A percentile compares a stretch with the other conserved stretches of the same genome.
phyloP scores from a whole-genome alignment of 2,797 vertebrate species.

The Rhinogobio ventralis region DNA sequence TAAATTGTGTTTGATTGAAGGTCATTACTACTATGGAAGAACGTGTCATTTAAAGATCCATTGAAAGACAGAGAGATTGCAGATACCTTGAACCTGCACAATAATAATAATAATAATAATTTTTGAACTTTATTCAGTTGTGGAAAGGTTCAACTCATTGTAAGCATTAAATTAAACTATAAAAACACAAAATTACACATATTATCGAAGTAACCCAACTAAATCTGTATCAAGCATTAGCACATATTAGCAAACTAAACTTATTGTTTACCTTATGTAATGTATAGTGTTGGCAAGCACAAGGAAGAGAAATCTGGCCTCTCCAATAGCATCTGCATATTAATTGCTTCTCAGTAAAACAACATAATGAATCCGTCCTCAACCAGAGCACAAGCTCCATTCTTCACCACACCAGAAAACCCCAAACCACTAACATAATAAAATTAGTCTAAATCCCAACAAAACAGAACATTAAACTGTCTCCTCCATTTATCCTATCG shows the following conservation, averaged over 20 bases:
- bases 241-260: background rate
- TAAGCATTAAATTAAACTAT: background rate
- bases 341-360: constrained; percentile 9
- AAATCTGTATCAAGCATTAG: background rate
- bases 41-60: background rate
- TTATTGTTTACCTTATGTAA: background rate
- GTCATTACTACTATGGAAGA: background rate
- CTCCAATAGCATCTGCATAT: constrained; percentile 21
- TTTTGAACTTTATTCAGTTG: background rate
- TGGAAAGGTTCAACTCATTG: background rate
- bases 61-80: background rate
- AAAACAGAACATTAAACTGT: constrained; percentile 15
- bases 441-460: constrained; percentile 4
- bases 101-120: background rate
- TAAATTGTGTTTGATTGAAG: background rate
- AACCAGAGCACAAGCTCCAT: constrained; percentile 8
- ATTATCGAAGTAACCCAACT: background rate
- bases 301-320: constrained; percentile 13
- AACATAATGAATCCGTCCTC: constrained; percentile 3
- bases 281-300: background rate
- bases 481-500: background rate
- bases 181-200: background rate
- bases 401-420: constrained; percentile 6
- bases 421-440: constrained; percentile 7
- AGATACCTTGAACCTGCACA: background rate